Evolutionary conservation across 30 jellyfish, hydroid and myxozoan genomes (phyloP), one percentile per base, ranked within the genome.

Genomic region (Hydractinia echinata): DNA sequence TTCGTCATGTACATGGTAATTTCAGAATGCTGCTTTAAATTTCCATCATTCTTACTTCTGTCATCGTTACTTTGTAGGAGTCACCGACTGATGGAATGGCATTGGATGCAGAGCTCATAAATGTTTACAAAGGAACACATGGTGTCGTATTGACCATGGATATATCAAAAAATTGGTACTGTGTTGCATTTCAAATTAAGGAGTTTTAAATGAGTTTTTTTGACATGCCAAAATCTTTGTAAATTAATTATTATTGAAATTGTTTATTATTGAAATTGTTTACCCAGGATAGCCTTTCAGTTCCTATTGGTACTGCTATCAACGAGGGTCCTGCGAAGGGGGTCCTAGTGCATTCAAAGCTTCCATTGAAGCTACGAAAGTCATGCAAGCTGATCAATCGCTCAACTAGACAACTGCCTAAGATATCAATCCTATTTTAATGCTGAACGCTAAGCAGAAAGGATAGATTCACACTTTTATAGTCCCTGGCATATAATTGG

Each of bases 81-180:
- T 6, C 52, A 67, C 83, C 73, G 14, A 87, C 62, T 4, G 90
- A 85, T 80, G 95, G 85, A 53, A 66, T 76, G 53, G 89, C 94
- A 19, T 84, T 85, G 21, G 97, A 91, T 91, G 97, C 97, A 20
- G 97, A 83, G n/a, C 79, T 86, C 16, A 68, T 91, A n/a, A 92
- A 91, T 74, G 91, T 91, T 58, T 91, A 91, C 83, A 91, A 91
- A 67, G 97, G 97, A 66, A 86, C 97, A 3, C 97, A 91, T 73
- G 97, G 97, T 8, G 97, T 91, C 10, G 66, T 91, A 9, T 79
- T 91, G 94, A 81, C 81, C 4, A 14, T 91, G 74, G 97, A 91
- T 71, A 91, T 91, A 15, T 85, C 97, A 21, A 91, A 91, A 62
- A 87, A 94, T 55, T 91, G 97, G 97, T 91, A 61, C 4, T 51